These are phyloP conservation scores for Pachypeltis micranthus DNA, from an alignment of 1,140 invertebrate genomes.

Conservation along the genomic window DNA sequence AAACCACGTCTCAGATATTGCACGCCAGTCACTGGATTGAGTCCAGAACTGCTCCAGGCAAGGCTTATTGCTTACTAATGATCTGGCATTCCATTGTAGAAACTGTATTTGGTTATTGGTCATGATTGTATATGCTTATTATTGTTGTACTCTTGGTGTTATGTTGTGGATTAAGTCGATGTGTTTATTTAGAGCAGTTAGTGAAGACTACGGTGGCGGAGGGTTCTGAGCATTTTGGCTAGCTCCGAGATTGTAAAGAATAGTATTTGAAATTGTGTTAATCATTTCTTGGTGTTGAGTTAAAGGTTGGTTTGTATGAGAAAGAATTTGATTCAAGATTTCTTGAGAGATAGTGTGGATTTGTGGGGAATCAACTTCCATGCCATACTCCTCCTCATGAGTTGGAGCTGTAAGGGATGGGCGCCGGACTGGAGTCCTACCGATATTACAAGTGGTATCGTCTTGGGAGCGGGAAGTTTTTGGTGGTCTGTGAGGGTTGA, in stretches of 20 bases:
- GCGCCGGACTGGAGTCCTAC: background rate
- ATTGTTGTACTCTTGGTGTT: background rate
- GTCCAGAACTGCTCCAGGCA: too few species aligned
- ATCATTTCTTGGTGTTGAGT: background rate
- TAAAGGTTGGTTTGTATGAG: too few species aligned
- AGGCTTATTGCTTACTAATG: too few species aligned
- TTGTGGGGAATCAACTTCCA: too few species aligned
- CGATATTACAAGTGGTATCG: background rate
- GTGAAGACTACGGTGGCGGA: background rate
- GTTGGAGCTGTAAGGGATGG: background rate
- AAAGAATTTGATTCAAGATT: too few species aligned
- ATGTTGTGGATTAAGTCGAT: background rate
- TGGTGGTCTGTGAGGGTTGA: background rate
- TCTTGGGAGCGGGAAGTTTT: background rate
- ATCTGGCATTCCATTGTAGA: too few species aligned
- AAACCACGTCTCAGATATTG: too few species aligned
- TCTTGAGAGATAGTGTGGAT: too few species aligned
- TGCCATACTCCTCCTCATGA: background rate
- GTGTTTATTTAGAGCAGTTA: background rate
- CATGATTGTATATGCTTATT: background rate
- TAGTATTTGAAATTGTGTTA: background rate
- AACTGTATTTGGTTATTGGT: background rate
- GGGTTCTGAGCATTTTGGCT: background rate
- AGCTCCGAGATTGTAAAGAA: background rate
- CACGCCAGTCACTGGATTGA: too few species aligned